Base-by-base conservation (phyloP, 2,888 invertebrate genomes). In the Agrochola circellaris region DNA sequence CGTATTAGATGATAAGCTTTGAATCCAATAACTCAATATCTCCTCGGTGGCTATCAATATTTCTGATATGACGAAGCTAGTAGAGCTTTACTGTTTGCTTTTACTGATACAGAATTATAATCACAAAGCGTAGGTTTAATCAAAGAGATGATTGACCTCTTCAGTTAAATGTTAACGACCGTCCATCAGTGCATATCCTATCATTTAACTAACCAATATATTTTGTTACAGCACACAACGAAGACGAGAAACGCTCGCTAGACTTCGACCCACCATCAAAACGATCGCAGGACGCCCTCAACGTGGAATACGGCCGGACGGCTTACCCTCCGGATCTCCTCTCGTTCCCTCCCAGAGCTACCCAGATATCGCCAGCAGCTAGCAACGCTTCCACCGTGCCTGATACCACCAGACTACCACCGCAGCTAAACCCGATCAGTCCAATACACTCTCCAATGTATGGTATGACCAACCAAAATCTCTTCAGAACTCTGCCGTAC, bases 311-410 rank as follows among this genome's bases (percentile, higher is more conserved):
- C 66, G 97, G 97, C n/a, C 97, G 97, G 64, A 97, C 97, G 23
- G 97, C 98, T 38, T 97, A 98, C 92, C 98, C 98, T 38, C 98
- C 99, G 0, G 99, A 99, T 92, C 96, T 99, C 17, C 95, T 99
- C 81, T 98, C 98, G 1, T 98, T 98, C 93, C 98, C 98, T 7
- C 97, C 98, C 0, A 97, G 97, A 86, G 97, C 97, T 69, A 97
- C 97, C 0, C 98, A 98, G 90, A 97, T 98, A 73, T 98, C 98
- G 1, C 98, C 98, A 15, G 98, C 98, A 77, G 98, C 98, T 17
- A 98, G 98, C 91, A 98, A 98, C 76, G 98, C 98, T 8, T 98
- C 98, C 5, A 98, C 98, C 23, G 98, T 98, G 30, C 98, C 98
- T 2, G 98, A 98, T 89, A 98, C 97, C 60, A 97, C 98, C 30